Base-by-base conservation (phyloP, 2,113 vertebrate genomes). In the Malurus alboscapulatus region DNA sequence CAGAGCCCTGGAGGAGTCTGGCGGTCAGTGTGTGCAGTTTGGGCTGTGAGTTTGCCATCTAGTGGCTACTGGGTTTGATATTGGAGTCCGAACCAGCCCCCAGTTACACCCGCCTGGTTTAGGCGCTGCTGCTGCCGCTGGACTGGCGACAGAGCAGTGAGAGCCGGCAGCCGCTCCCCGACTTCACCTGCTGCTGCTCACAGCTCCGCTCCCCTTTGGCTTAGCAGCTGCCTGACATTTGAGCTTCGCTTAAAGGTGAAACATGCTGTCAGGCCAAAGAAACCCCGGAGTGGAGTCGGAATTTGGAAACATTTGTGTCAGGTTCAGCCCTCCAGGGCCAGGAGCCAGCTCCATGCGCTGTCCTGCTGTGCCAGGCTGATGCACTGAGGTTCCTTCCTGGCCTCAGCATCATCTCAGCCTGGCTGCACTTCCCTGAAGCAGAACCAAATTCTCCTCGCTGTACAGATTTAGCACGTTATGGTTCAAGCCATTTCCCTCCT, bases 1-100 rank as follows among this genome's bases (percentile, higher is more conserved):
- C 9, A 3, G 45, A n/a, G 79, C 47, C 8, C 26, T 0, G 20
- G 57, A 40, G 40, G 16, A 71, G 58, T 1, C 27, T 8, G 36
- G 11, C 14, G 69, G 90, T 34, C 88, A 72, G 54, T 1, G 12
- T 3, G 80, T 3, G 47, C 83, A 2, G 73, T 87, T 85, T 19
- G 13, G 95, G 45, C 96, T 90, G 53, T 84, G 90, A 95, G 90
- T 84, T 96, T 95, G 96, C 96, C 97, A 95, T 95, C 97, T 97
- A 96, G 96, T 15, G 97, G 96, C 93, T 82, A 77, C 84, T 26
- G 0, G 14, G 12, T 20, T 89, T 36, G 74, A 1, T 54, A 10
- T 4, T 17, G 14, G 81, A 32, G 86, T 15, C 88, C 57, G 8
- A 24, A 8, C 17, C 29, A 53, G 34, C 16, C 54, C 55, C 62